These are phyloP conservation scores for Alfaro cultratus DNA, from an alignment of 2,797 vertebrate species.

Conservation along the genomic window DNA sequence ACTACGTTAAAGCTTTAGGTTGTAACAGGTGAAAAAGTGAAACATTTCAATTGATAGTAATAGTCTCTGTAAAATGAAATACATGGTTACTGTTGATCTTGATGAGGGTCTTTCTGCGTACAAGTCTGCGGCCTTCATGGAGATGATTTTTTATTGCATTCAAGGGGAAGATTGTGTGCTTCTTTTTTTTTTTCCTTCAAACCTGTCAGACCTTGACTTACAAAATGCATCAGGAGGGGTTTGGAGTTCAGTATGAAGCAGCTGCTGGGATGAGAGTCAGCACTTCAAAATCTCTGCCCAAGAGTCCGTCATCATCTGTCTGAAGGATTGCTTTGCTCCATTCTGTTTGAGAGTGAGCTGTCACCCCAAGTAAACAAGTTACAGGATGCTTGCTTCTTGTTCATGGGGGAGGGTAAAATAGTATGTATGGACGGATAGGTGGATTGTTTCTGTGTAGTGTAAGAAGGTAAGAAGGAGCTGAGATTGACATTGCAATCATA, in stretches of 20 bases:
- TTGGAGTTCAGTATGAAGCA: constrained; percentile 3
- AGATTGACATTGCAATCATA: constrained; percentile 4
- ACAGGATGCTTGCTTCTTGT: constrained; percentile 19
- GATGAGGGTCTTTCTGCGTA: neutral
- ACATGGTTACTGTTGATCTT: neutral
- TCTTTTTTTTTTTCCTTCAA: neutral
- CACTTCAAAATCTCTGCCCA: constrained; percentile 11
- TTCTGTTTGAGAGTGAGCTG: constrained; percentile 10
- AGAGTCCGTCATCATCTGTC: constrained; percentile 17
- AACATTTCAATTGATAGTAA: neutral
- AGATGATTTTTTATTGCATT: neutral
- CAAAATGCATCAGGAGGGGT: neutral
- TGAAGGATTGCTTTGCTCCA: constrained; percentile 13
- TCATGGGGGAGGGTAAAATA: constrained; percentile 19
- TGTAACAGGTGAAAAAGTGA: neutral
- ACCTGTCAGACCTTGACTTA: constrained; percentile 15
- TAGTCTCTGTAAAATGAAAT: neutral
- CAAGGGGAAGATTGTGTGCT: constrained; percentile 5
- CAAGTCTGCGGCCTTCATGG: neutral
- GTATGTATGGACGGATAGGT: neutral
- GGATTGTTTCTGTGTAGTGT: neutral
- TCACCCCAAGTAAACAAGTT: constrained; percentile 19
- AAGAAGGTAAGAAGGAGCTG: constrained; percentile 9
- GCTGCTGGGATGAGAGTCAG: constrained; percentile 19
- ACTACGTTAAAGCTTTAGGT: neutral